These are phyloP conservation scores for Hetaerina titia DNA, from an alignment of 2,888 invertebrate species.

Conservation along the genomic window DNA sequence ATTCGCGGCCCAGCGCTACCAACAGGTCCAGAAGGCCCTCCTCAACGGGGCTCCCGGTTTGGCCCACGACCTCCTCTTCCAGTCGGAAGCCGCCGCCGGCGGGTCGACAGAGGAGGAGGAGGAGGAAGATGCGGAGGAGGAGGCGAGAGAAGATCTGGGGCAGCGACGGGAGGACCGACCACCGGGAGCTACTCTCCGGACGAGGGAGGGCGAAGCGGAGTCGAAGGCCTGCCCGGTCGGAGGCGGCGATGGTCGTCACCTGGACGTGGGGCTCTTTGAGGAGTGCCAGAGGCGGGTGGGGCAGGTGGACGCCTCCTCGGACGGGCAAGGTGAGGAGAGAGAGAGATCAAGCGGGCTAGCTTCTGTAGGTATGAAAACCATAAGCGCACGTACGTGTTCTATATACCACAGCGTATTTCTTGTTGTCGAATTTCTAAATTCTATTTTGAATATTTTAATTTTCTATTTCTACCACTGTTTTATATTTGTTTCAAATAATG, in stretches of 20 bases:
- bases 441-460: background rate
- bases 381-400: too few relatives aligned
- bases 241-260: background rate
- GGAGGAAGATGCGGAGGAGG: background rate
- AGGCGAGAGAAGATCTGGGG: background rate
- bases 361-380: background rate
- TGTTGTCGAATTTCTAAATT: too few relatives aligned
- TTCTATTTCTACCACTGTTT: background rate
- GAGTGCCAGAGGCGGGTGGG: background rate
- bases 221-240: background rate
- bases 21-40: background rate
- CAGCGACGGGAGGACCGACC: background rate
- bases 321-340: constrained; percentile 36
- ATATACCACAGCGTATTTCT: too few relatives aligned
- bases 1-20: background rate
- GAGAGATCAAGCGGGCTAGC: background rate
- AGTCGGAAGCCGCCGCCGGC: background rate
- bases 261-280: constrained; percentile 12
- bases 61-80: background rate
- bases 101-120: background rate
- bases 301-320: background rate
- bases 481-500: too few relatives aligned
- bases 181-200: background rate
- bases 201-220: background rate
- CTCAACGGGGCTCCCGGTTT: background rate